Conservation (phyloP, 2,888 invertebrate species). For the Caenorhabditis sp. region DNA sequence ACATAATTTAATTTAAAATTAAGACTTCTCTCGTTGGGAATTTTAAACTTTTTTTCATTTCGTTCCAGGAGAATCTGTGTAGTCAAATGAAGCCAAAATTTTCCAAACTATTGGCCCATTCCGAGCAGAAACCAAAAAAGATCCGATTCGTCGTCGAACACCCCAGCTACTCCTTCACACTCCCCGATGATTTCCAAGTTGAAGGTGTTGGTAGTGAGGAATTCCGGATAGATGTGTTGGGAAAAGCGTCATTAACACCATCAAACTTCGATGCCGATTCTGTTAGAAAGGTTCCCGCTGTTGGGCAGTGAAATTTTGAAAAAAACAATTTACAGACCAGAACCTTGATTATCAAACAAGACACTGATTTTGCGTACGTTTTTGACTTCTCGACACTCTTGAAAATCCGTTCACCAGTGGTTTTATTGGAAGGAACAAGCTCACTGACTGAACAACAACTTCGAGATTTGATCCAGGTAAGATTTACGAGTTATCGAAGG, state of each 20-base stretch:
- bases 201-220: constrained; percentile 17
- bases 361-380: background rate
- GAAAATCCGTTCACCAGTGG: background rate
- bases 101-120: constrained; percentile 10
- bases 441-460: background rate
- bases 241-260: constrained; percentile 14
- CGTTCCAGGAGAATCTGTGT: constrained; percentile 30
- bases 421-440: background rate
- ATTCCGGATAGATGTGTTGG: constrained; percentile 15
- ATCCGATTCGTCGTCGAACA: constrained; percentile 34
- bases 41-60: too few relatives aligned
- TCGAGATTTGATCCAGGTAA: background rate
- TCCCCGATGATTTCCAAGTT: constrained; percentile 27
- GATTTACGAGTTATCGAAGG: background rate
- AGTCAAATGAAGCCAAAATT: constrained; percentile 41
- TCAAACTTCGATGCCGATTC: constrained; percentile 34
- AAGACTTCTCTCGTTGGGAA: background rate
- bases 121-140: constrained; percentile 15
- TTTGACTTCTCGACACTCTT: background rate
- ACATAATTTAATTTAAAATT: too few relatives aligned
- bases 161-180: constrained; percentile 24
- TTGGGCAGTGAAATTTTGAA: background rate
- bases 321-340: constrained; percentile 16
- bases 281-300: constrained; percentile 12
- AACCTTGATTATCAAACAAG: constrained; percentile 18